A percentile compares a stretch with the other conserved stretches of the same genome.
Conservation (phyloP, 2,888 invertebrate species). For the Steinernema carpocapsae region DNA sequence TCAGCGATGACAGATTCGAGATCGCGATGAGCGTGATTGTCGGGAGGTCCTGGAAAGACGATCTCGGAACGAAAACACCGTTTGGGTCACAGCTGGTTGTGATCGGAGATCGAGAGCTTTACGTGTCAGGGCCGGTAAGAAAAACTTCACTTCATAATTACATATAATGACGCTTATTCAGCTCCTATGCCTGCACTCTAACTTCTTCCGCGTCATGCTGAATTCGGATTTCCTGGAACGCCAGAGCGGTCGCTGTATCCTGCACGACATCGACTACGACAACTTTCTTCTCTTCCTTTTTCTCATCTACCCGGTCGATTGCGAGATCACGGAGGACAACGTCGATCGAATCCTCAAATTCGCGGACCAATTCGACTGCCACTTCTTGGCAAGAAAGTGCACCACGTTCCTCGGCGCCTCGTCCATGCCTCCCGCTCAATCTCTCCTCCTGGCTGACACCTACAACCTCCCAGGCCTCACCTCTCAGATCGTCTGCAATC, state of each 20-base stretch:
- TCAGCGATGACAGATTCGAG: not conserved
- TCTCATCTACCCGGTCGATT: constrained; percentile 1
- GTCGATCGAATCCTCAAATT: not conserved
- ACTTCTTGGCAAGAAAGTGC: not conserved
- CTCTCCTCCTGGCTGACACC: not conserved
- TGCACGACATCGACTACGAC: not conserved
- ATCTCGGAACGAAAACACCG: not conserved
- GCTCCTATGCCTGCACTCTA: not conserved
- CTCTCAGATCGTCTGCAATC: not conserved
- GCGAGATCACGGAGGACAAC: not conserved
- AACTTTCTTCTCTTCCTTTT: not conserved
- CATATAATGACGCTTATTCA: too few relatives aligned
- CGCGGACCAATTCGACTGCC: constrained; percentile 2
- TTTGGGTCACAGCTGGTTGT: not conserved
- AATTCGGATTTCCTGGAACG: constrained; percentile 17
- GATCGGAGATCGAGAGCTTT: not conserved
- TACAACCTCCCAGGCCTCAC: constrained; percentile 5
- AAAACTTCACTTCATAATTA: too few relatives aligned
- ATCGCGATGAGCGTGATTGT: not conserved
- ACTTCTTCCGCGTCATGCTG: constrained; percentile 19
- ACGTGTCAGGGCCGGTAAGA: constrained; percentile 12
- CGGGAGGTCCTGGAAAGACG: not conserved
- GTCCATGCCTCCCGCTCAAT: not conserved
- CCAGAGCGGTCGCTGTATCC: constrained; percentile 9
- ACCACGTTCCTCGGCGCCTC: not conserved